Evolutionary conservation across 30 jellyfish, hydroid and myxozoan genomes (phyloP), one percentile per base, ranked within the genome.

Genomic region (Aurelia coerulea): DNA sequence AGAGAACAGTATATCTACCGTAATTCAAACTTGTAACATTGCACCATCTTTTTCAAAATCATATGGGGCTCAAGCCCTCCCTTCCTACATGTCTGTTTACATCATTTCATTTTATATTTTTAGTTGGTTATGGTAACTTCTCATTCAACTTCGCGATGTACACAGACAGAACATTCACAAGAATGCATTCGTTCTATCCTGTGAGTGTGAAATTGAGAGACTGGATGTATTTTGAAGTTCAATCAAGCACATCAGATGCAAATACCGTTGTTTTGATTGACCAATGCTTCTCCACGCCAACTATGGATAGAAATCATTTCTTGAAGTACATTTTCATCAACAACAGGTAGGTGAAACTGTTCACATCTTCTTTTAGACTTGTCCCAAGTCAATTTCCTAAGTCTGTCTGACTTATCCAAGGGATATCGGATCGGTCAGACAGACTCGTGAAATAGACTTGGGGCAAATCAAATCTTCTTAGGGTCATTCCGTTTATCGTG

Each of bases 221-320:
- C 71, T 34, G 69, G 76, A 58, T 76, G 75, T 56, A 76, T 58
- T 76, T 76, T 35, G 87, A 76, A 58, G 32, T 59, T 59, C 31
- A 59, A 6, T 49, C 87, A 29, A 76, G 76, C 32, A 54, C n/a
- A n/a, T 76, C 87, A 16, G 65, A 76, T 19, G 62, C 62, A 49
- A 76, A 34, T 50, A 51, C 32, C 14, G 76, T 76, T 46, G 37
- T 60, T 15, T 32, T 76, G n/a, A 60, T 76, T 41, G 87, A 76
- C 42, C 87, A 76, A 35, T 76, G 87, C 76, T 76, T n/a, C 14
- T 58, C 87, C 76, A 76, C 87, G 35, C 87, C 87, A 19, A 76
- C 76, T 23, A 76, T 76, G 87, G 76, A 76, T 18, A 56, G 76
- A 56, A 35, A 76, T 62, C 76, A 60, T 34, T 60, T n/a, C 52